Evolutionary conservation across 1,140 invertebrate genomes (phyloP).

Genomic region (Pissodes strobi): DNA sequence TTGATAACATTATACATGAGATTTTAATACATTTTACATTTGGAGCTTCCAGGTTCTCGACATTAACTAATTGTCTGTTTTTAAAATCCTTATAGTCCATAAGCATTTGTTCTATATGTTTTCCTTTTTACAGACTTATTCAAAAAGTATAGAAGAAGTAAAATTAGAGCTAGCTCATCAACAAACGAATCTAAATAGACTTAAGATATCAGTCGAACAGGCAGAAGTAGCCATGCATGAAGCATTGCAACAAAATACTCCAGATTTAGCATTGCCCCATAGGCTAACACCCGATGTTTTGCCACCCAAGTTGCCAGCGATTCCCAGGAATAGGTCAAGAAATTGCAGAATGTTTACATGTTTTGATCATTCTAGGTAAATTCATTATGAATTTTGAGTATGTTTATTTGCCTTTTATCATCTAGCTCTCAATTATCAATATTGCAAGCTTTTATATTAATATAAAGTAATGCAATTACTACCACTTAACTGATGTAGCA

Average conservation of each 20-base stretch:
- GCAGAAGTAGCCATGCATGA: constrained; percentile 87
- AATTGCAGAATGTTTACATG: constrained; percentile 86
- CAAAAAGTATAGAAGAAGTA: constrained; percentile 81
- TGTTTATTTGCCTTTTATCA: no score
- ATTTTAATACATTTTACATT: no score
- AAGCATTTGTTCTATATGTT: no score
- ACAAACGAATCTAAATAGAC: constrained; percentile 84
- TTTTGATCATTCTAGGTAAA: constrained; percentile 95
- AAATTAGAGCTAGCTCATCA: constrained; percentile 81
- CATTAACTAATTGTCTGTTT: no score
- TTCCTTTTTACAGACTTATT: constrained; percentile 69
- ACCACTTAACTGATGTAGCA: no score
- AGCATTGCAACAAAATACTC: constrained; percentile 86
- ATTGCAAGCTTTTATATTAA: no score
- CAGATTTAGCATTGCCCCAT: constrained; percentile 81
- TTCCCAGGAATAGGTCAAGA: constrained; percentile 52
- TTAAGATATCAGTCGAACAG: constrained; percentile 86
- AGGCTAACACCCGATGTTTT: constrained; percentile 64
- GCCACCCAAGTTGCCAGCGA: constrained; percentile 57
- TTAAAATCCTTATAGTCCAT: no score
- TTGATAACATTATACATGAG: no score
- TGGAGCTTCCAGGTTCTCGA: no score
- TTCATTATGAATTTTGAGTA: no score
- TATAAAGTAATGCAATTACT: no score
- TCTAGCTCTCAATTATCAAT: no score